Evolutionary conservation across 1,140 invertebrate species (phyloP), one percentile per base, ranked within the genome.

Genomic region (Lepidurus couesii): DNA sequence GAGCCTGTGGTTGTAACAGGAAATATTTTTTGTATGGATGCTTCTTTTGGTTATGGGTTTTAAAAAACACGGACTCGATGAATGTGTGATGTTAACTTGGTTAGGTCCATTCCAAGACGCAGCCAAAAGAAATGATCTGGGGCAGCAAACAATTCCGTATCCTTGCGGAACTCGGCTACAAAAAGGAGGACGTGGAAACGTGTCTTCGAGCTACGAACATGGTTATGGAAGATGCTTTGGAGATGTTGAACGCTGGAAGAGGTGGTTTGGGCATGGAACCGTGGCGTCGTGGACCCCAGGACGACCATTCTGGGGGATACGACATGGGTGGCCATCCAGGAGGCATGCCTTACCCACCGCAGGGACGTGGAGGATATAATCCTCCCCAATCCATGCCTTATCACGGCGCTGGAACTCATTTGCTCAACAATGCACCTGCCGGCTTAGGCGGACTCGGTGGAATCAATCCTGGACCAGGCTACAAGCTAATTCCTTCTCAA

Each of bases 151-250:
- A 92, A 82, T 94, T 92, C 84, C 88, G 93, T 80, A 89, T 91
- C 82, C 88, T 98, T 1, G 90, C 93, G 78, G 95, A 97, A 82
- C 90, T 95, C 89, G 95, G 95, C 42, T 96, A 91, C 84, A 97
- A 97, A 90, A 98, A 97, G 85, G 96, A 98, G 80, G 96, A 98
- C 81, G 93, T 95, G 1, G 95, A 98, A 86, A 89, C 90, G 79
- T 94, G 95, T 65, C 86, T 98, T 77, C 89, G 96, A 53, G 90
- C 87, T 81, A 91, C 91, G 78, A 94, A 95, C 81, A 95, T 97
- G 93, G 93, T 93, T 83, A 87, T 93, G 44, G 94, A 97, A 81
- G 94, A 95, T 83, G 92, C 93, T 16, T 85, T 92, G 76, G 93
- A 94, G 83, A 85, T 93, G 80, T 83, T 95, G 42, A 88, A 88